Evolutionary conservation across 2,797 vertebrate species (phyloP), one percentile per base, ranked within the genome.

Genomic region (Mallotus villosus): DNA sequence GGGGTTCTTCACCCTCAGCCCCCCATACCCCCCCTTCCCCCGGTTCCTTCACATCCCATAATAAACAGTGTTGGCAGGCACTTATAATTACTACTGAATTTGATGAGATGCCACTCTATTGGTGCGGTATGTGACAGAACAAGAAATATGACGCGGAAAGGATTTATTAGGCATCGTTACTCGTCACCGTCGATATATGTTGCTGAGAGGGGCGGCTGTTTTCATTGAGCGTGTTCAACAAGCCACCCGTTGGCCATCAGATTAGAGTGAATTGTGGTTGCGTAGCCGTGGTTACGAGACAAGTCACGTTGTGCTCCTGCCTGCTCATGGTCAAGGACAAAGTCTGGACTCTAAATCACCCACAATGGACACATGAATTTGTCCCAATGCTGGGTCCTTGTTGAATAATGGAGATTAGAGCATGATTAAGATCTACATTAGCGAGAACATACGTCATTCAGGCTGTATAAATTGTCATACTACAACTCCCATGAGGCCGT

Each of bases 351-450:
- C 78, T 68, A 83, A 87, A 84, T 84, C 53, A 68, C 67, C 58
- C 74, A 76, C 55, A 74, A 71, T 72, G 25, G 64, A 84, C 77
- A 68, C 77, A 81, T 78, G 78, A 78, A 71, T 66, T 78, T 74
- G 80, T 83, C 71, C 81, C 76, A 72, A 74, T 73, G 74, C 49
- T 77, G n/a, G 71, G 61, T 71, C 74, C 71, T 68, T 80, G 76
- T 82, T 86, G 79, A 85, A 85, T 86, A 85, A 86, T 84, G 83
- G 64, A 76, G 71, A 72, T 75, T 74, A 72, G 70, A 78, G 81
- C 77, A 63, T 67, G 85, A 83, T 84, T 83, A 82, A 83, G 81
- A 75, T 74, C 74, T 55, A 68, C 65, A 74, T 85, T 88, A 86
- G 78, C 71, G 76, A 66, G 74, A 71, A 57, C 22, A 58, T 73